Conservation (phyloP, 2,797 vertebrate species). For the Sebastes elongatus region DNA sequence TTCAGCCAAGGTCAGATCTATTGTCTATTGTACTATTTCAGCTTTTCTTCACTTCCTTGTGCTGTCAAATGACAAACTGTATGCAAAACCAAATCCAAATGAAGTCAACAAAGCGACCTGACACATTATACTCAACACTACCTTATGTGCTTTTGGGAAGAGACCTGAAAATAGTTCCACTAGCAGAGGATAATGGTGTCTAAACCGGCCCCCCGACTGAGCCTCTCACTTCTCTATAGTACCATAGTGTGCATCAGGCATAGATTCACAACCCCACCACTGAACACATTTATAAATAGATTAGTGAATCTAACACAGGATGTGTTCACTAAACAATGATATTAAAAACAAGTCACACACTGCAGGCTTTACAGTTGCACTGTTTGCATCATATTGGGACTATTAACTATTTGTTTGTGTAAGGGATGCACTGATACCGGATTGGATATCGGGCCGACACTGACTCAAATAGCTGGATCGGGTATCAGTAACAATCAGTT, state of each 20-base stretch:
- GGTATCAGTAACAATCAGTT: no score
- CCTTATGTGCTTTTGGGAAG: neutral
- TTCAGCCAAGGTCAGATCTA: neutral
- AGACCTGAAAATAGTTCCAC: constrained; percentile 15
- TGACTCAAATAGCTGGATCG: no score
- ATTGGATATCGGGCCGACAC: no score
- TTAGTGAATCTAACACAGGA: neutral
- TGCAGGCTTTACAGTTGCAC: neutral
- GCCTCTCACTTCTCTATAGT: constrained; percentile 20
- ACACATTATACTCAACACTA: neutral
- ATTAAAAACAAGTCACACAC: neutral
- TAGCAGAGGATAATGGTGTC: neutral
- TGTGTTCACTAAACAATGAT: neutral
- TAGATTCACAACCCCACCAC: neutral
- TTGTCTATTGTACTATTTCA: neutral
- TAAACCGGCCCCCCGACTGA: neutral
- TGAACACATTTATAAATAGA: neutral
- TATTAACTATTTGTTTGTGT: neutral
- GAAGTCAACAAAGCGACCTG: neutral
- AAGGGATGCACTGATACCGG: no score
- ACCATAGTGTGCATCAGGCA: neutral
- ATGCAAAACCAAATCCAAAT: neutral
- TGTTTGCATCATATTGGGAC: neutral
- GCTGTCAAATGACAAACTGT: neutral
- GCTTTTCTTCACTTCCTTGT: constrained; percentile 5